phyloP scores from a whole-genome alignment of 1,140 invertebrate genomes.

The Branchinecta lindahli region DNA sequence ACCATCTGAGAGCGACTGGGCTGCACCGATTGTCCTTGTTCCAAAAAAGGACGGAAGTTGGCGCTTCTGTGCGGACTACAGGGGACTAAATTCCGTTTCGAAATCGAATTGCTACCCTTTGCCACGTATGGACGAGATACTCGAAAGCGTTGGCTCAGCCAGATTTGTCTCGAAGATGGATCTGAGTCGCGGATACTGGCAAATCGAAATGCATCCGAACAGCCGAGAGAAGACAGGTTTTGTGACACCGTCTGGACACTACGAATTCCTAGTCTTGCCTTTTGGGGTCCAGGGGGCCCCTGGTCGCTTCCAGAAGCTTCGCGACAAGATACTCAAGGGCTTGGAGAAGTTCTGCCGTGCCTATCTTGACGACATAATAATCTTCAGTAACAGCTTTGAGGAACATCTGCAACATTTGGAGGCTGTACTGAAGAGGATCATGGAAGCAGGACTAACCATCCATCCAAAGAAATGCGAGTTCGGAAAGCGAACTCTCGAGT shows the following conservation, averaged over 20 bases:
- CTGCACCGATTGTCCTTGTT: conserved; percentile 15
- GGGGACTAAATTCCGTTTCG: conserved; percentile 31
- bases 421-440: conserved; percentile 25
- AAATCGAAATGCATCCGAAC: neutral
- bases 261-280: conserved; percentile 31
- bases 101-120: conserved; percentile 34
- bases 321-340: conserved; percentile 26
- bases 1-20: conserved; percentile 20
- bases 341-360: conserved; percentile 23
- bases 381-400: conserved; percentile 26
- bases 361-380: conserved; percentile 35
- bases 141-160: conserved; percentile 30
- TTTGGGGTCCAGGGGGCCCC: conserved; percentile 34
- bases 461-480: conserved; percentile 26
- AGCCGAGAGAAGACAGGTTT: conserved; percentile 33
- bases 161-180: conserved; percentile 8
- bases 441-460: conserved; percentile 16
- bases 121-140: conserved; percentile 34
- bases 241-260: conserved; percentile 28
- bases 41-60: conserved; percentile 17
- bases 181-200: conserved; percentile 1
- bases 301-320: conserved; percentile 31
- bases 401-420: conserved; percentile 29
- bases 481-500: conserved; percentile 24
- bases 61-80: conserved; percentile 24